phyloP scores from a whole-genome alignment of 1,140 invertebrate genomes.

The Cotesia typhae region DNA sequence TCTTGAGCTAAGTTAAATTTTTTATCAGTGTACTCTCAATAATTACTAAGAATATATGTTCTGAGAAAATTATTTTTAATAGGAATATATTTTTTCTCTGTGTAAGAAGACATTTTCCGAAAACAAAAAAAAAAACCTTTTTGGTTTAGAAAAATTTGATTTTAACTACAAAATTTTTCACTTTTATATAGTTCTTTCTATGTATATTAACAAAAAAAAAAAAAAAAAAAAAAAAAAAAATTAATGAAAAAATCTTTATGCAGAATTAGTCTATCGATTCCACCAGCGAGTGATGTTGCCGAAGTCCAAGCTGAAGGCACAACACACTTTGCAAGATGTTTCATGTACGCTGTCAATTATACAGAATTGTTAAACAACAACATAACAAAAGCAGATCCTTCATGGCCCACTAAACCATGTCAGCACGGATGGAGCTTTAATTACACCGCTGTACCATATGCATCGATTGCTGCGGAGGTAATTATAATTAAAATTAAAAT shows the following conservation, averaged over 20 bases:
- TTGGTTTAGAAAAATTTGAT: no score
- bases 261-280: conserved; percentile 73
- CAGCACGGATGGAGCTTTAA: conserved; percentile 80
- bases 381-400: conserved; percentile 67
- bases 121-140: no score
- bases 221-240: not conserved
- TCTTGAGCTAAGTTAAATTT: no score
- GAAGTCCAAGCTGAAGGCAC: conserved; percentile 57
- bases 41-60: no score
- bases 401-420: conserved; percentile 73
- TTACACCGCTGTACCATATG: conserved; percentile 78
- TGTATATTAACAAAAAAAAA: not conserved
- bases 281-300: conserved; percentile 56
- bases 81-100: no score
- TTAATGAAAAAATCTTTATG: conserved; percentile 43
- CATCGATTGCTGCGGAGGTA: conserved; percentile 81
- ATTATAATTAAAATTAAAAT: conserved; percentile 33
- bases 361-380: conserved; percentile 68
- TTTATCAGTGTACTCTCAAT: no score
- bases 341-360: conserved; percentile 78
- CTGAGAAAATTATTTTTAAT: no score
- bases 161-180: no score
- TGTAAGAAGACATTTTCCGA: no score
- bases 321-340: conserved; percentile 71
- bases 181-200: no score